A percentile compares a stretch with the other conserved stretches of the same genome.
Conservation (phyloP, 2,797 vertebrate genomes). For the Syncerus caffer region DNA sequence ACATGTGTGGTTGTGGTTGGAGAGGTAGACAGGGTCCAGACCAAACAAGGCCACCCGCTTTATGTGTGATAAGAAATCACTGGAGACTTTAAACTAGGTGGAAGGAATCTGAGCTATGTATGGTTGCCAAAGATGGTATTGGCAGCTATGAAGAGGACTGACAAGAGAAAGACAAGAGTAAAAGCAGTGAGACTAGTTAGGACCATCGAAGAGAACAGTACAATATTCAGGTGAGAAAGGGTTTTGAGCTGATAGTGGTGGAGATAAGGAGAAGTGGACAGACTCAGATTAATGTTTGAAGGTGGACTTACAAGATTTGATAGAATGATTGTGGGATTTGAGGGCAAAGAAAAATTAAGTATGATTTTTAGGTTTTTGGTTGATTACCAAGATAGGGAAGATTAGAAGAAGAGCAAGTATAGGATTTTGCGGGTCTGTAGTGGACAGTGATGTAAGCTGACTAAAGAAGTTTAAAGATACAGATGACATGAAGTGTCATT, state of each 20-base stretch:
- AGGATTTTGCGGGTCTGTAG: background rate
- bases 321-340: background rate
- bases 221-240: background rate
- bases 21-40: background rate
- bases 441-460: background rate
- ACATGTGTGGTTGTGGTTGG: background rate
- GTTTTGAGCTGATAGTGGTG: background rate
- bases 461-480: background rate
- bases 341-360: background rate
- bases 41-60: background rate
- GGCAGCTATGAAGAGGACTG: background rate
- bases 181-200: background rate
- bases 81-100: background rate
- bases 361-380: background rate
- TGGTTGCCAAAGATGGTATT: background rate
- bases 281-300: background rate
- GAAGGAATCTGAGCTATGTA: background rate
- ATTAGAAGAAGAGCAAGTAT: background rate
- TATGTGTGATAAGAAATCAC: background rate
- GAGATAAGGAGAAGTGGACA: background rate
- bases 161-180: background rate
- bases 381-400: background rate
- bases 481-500: background rate
- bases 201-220: background rate
- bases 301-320: background rate